Percentiles rank a stretch among this genome's conserved stretches.
Evolutionary conservation across 53 echinoderm and acorn worm genomes (phyloP).

Genomic region (Pentamera pediparva): DNA sequence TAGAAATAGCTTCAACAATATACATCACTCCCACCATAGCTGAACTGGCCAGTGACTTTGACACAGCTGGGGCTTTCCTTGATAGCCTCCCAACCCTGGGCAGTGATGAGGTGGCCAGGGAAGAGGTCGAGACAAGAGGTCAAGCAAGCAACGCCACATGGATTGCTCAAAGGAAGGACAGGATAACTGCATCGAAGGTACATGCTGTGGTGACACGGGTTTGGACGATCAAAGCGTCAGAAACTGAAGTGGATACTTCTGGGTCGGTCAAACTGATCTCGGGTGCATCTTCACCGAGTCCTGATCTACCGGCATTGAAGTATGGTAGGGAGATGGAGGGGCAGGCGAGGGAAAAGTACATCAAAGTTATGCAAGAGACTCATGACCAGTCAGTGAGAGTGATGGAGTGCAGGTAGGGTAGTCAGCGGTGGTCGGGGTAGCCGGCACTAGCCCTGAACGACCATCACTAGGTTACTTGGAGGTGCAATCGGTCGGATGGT

Average conservation of each 20-base stretch:
- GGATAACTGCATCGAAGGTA: slow-evolving; percentile 26
- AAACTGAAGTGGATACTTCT: slow-evolving; percentile 3
- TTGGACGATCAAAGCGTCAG: slow-evolving; percentile 4
- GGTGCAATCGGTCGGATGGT: no score
- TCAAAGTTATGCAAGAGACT: not conserved
- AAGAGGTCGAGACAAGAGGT: not conserved
- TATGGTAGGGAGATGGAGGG: slow-evolving; percentile 31
- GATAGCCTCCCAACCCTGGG: slow-evolving; percentile 13
- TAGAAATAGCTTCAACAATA: not conserved
- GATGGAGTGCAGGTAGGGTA: slow-evolving; percentile 9
- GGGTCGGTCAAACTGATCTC: slow-evolving; percentile 35
- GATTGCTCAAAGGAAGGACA: not conserved
- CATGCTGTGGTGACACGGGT: slow-evolving; percentile 23
- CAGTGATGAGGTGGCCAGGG: not conserved
- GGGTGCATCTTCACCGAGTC: slow-evolving; percentile 10
- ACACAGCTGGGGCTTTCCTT: not conserved
- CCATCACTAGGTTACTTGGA: no score
- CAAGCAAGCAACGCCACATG: slow-evolving; percentile 1
- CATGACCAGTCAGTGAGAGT: not conserved
- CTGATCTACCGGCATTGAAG: slow-evolving; percentile 12
- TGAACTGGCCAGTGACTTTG: not conserved
- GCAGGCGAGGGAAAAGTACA: slow-evolving; percentile 6
- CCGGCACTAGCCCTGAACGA: no score
- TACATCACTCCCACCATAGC: not conserved
- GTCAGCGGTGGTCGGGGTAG: no score